Evolutionary conservation across 2,113 vertebrate species (phyloP).

Genomic region (Coregonus clupeaformis): DNA sequence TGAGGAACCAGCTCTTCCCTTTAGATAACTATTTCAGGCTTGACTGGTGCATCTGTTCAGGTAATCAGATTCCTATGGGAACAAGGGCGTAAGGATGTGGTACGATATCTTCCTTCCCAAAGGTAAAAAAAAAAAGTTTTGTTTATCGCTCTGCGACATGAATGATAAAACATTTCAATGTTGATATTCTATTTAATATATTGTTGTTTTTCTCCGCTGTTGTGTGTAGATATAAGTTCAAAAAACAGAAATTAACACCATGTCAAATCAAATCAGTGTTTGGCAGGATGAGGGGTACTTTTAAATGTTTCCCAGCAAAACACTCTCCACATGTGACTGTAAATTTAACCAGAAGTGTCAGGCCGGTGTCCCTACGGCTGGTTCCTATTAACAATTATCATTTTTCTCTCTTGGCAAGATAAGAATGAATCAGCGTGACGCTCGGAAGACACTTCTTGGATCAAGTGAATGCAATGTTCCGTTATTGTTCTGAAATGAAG

Average conservation of each 20-base stretch:
- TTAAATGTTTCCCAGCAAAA: background rate
- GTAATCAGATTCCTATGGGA: no score
- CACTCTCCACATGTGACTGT: constrained; percentile 1
- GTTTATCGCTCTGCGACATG: background rate
- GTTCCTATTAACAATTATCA: no score
- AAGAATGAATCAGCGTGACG: constrained; percentile 21
- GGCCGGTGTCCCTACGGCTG: constrained; percentile 7
- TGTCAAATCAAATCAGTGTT: background rate
- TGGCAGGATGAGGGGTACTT: background rate
- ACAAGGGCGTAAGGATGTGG: background rate
- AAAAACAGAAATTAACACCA: no score
- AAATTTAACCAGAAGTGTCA: constrained; percentile 27
- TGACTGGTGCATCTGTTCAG: no score
- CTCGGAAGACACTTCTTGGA: constrained; percentile 3
- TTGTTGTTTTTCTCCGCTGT: background rate
- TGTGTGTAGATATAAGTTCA: no score
- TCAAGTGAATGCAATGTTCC: constrained; percentile 6
- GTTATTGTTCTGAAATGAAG: constrained; percentile 1
- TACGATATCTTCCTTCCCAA: background rate
- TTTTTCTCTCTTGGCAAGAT: background rate
- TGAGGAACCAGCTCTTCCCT: no score
- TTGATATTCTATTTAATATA: background rate
- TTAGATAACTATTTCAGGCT: no score
- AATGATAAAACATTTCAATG: background rate
- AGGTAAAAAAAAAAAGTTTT: no score